Percentiles rank a stretch among this genome's conserved stretches.
phyloP scores from a whole-genome alignment of 2,113 vertebrate genomes.

The Climacteris rufus region DNA sequence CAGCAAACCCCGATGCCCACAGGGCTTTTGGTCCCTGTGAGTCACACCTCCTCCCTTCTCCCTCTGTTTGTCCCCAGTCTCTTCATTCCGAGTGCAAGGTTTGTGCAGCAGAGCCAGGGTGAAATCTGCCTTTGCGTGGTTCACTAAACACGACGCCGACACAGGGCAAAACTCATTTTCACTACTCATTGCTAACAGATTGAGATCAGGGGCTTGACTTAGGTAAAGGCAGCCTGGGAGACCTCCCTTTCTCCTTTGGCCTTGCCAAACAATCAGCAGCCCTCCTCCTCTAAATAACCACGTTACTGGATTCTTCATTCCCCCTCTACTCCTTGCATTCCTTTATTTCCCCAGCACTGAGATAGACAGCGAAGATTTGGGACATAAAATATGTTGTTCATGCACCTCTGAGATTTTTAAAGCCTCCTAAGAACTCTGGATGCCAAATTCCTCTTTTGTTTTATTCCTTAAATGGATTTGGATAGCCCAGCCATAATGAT shows the following conservation, averaged over 20 bases:
- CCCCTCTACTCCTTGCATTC: not conserved
- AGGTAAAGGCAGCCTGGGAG: not conserved
- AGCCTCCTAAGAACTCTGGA: not conserved
- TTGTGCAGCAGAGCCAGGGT: rapidly evolving
- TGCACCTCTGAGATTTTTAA: not conserved
- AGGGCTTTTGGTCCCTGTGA: rapidly evolving
- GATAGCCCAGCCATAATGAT: not conserved
- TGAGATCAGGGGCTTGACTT: not conserved
- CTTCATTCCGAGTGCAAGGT: rapidly evolving
- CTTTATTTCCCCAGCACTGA: not conserved
- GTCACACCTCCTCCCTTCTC: not conserved
- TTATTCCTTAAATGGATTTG: conserved; percentile 49
- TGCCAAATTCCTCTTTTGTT: not conserved
- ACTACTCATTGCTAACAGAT: not conserved
- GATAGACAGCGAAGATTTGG: not conserved
- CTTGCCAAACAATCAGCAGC: not conserved
- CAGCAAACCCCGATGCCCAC: not conserved
- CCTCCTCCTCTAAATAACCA: not conserved
- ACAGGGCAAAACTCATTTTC: not conserved
- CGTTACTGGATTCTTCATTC: not conserved
- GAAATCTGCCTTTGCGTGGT: not conserved
- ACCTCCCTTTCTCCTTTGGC: not conserved
- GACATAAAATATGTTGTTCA: not conserved
- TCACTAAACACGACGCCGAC: not conserved
- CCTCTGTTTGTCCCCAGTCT: not conserved